Conservation (phyloP, 2,797 vertebrate genomes). For the Poecilia gillii region DNA sequence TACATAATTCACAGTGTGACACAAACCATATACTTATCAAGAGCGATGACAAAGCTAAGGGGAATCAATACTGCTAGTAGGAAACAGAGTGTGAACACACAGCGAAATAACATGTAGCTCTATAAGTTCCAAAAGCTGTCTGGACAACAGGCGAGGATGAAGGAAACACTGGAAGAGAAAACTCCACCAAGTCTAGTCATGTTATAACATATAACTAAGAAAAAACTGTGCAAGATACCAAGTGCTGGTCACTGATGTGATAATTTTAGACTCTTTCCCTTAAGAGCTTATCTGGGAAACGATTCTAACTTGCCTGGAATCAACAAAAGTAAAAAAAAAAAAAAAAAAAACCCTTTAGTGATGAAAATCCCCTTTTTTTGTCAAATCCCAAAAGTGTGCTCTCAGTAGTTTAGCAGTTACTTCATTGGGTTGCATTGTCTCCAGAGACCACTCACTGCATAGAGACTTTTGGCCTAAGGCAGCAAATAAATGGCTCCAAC, state of each 20-base stretch:
- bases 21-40: not conserved
- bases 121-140: no score
- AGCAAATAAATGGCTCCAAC: slow-evolving; percentile 35
- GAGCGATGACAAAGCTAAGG: not conserved
- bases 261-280: not conserved
- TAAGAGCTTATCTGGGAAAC: not conserved
- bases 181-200: not conserved
- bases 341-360: not conserved
- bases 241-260: not conserved
- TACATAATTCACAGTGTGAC: not conserved
- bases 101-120: not conserved
- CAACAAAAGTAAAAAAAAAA: not conserved
- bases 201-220: not conserved
- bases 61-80: not conserved
- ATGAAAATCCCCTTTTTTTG: not conserved
- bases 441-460: slow-evolving; percentile 17
- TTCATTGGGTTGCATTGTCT: slow-evolving; percentile 29
- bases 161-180: not conserved
- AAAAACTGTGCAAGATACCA: not conserved
- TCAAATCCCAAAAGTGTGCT: slow-evolving; percentile 18
- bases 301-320: not conserved
- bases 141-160: not conserved
- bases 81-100: not conserved
- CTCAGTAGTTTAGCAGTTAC: not conserved
- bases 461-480: slow-evolving; percentile 32